Evolutionary conservation across 35 echinoderm and acorn worm species (phyloP).

Genomic region (Heliocidaris tuberculata): DNA sequence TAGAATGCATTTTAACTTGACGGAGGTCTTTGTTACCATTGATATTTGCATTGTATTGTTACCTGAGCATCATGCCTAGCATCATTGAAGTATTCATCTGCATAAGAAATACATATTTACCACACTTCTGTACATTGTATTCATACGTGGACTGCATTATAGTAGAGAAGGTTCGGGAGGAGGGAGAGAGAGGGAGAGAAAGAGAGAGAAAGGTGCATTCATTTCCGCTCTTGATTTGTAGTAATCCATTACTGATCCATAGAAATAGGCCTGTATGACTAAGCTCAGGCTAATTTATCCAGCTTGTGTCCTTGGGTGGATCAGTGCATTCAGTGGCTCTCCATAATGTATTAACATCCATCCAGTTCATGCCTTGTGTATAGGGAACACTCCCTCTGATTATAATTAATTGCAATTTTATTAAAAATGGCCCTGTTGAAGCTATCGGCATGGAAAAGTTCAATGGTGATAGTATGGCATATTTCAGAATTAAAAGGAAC

Average conservation of each 20-base stretch:
- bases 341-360: conserved; percentile 43
- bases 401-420: conserved; percentile 51
- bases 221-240: conserved; percentile 42
- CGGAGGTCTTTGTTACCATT: no score
- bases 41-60: no score
- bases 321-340: conserved; percentile 21
- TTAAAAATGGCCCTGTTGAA: conserved; percentile 15
- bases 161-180: background rate
- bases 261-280: conserved; percentile 49
- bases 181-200: background rate
- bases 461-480: background rate
- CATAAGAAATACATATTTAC: no score
- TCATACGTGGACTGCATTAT: no score
- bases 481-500: background rate
- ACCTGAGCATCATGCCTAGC: no score
- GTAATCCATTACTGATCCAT: conserved; percentile 51
- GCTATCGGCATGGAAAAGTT: background rate
- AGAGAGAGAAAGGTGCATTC: background rate
- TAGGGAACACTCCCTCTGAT: conserved; percentile 19
- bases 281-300: conserved; percentile 46
- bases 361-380: conserved; percentile 22
- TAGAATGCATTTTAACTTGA: no score
- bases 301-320: conserved; percentile 34
- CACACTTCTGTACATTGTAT: no score
- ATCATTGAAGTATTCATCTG: no score